These are phyloP conservation scores for Cerastis rubricosa DNA, from an alignment of 2,888 invertebrate species.

Conservation along the genomic window DNA sequence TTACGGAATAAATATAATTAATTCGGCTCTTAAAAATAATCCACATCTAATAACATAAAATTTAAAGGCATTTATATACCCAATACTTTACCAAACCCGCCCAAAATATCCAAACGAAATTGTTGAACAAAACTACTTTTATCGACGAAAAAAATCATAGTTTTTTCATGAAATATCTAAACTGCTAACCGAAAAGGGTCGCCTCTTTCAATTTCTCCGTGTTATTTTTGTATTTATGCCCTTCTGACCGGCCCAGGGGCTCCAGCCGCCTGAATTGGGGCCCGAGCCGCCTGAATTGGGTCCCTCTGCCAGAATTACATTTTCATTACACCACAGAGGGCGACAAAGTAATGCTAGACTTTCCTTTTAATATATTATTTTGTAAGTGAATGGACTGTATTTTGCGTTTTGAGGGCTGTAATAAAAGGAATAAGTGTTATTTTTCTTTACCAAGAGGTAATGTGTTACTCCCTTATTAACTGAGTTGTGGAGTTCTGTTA, in stretches of 20 bases:
- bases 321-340: constrained; percentile 38
- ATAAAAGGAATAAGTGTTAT: background rate
- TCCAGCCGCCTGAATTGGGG: background rate
- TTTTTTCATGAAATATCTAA: constrained; percentile 29
- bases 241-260: constrained; percentile 10
- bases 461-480: background rate
- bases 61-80: background rate
- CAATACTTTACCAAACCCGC: background rate
- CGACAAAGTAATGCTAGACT: background rate
- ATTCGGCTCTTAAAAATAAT: background rate
- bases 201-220: constrained; percentile 52
- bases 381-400: background rate
- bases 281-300: constrained; percentile 1
- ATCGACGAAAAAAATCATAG: constrained; percentile 30
- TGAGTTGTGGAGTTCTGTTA: too few species aligned
- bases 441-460: background rate
- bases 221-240: constrained; percentile 62
- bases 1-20: background rate
- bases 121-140: background rate
- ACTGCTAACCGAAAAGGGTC: constrained; percentile 53
- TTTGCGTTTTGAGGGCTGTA: constrained; percentile 1
- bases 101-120: constrained; percentile 14
- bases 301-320: constrained; percentile 45
- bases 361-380: constrained; percentile 29
- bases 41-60: background rate